These are phyloP conservation scores for Merluccius polli DNA, from an alignment of 2,797 vertebrate species.

Conservation along the genomic window DNA sequence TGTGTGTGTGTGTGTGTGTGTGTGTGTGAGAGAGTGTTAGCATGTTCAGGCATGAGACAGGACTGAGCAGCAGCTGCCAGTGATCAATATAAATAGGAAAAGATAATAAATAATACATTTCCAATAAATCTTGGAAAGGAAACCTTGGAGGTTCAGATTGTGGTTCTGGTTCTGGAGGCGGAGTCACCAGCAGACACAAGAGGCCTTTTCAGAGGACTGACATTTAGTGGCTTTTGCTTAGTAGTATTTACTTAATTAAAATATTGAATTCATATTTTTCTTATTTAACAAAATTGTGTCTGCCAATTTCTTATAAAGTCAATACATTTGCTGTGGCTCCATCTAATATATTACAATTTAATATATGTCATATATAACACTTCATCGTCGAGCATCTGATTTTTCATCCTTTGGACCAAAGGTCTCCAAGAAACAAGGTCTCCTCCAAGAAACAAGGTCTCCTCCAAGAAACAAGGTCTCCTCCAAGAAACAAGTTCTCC, in stretches of 20 bases:
- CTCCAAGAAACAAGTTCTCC: no score
- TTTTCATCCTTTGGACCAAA: neutral
- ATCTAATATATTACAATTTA: neutral
- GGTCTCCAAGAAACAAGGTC: neutral
- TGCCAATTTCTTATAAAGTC: neutral
- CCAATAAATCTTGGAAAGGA: slow-evolving; percentile 28
- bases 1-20: slow-evolving; percentile 4
- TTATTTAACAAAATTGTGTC: no score
- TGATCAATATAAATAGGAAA: neutral
- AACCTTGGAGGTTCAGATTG: neutral
- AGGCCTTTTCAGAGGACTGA: neutral
- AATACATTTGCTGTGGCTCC: neutral
- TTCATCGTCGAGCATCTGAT: no score
- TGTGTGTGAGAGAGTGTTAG: neutral
- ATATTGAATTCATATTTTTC: neutral
- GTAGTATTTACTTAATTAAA: neutral
- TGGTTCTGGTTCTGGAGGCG: neutral
- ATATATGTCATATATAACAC: neutral
- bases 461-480: neutral
- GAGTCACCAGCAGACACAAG: neutral
- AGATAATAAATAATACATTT: slow-evolving; percentile 11
- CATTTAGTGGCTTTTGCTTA: neutral
- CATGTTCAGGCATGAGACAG: no score
- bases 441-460: neutral
- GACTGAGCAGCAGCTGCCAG: neutral